phyloP scores from a whole-genome alignment of 1,140 invertebrate genomes.

The Brachionus paranguensis region DNA sequence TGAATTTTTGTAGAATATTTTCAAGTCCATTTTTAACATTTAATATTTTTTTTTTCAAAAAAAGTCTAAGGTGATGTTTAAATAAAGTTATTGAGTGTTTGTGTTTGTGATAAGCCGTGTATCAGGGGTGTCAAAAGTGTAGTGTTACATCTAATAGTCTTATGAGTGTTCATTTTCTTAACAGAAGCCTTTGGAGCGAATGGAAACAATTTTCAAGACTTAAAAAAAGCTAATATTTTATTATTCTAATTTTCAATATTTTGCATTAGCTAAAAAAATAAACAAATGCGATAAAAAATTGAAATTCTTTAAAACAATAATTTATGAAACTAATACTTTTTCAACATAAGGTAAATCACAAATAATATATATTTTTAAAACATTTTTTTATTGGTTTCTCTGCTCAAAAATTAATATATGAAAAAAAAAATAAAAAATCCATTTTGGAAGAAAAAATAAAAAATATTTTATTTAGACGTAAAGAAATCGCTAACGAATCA shows the following conservation, averaged over 20 bases:
- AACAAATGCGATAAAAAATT: background rate
- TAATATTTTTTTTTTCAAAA: background rate
- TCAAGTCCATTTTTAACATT: too few species aligned
- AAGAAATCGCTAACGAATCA: background rate
- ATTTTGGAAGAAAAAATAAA: background rate
- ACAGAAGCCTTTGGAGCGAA: background rate
- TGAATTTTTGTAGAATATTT: too few species aligned
- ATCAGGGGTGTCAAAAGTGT: background rate
- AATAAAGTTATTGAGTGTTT: background rate
- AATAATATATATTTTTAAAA: background rate
- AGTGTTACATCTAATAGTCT: background rate
- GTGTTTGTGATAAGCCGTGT: background rate
- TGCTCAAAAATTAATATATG: background rate
- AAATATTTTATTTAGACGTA: background rate
- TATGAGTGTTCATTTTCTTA: background rate
- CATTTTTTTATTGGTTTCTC: background rate
- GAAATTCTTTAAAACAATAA: constrained; percentile 34
- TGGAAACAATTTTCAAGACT: background rate
- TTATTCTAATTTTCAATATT: constrained; percentile 21
- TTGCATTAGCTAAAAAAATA: constrained; percentile 20
- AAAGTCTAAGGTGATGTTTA: background rate
- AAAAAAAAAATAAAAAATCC: background rate
- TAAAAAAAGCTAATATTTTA: background rate
- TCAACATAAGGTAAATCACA: constrained; percentile 8
- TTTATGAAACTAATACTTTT: constrained; percentile 29